phyloP scores from a whole-genome alignment of 2,888 invertebrate species.

The Onthophagus sagittarius region DNA sequence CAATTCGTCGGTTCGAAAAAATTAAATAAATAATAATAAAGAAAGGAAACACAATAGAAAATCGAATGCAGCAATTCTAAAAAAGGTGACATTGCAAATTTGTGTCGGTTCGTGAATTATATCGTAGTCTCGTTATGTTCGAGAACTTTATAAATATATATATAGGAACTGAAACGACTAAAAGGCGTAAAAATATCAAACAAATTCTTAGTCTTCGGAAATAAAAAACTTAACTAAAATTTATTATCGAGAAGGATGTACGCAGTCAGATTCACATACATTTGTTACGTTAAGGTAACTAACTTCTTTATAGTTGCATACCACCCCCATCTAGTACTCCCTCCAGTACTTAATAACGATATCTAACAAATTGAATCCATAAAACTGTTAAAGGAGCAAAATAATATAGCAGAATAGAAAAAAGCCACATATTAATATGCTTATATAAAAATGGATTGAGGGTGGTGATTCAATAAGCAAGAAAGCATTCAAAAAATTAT shows the following conservation, averaged over 20 bases:
- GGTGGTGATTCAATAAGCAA: neutral
- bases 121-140: constrained; percentile 29
- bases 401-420: neutral
- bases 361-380: neutral
- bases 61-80: constrained; percentile 49
- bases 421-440: neutral
- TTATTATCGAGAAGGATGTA: constrained; percentile 37
- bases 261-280: constrained; percentile 32
- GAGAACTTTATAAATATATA: constrained; percentile 15
- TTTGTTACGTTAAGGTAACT: constrained; percentile 12
- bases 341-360: neutral
- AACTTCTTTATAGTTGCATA: constrained; percentile 4
- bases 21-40: constrained; percentile 22
- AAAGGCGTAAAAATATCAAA: constrained; percentile 34
- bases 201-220: constrained; percentile 17
- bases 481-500: neutral
- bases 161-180: constrained; percentile 36
- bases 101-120: constrained; percentile 46
- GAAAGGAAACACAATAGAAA: constrained; percentile 30
- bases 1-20: neutral
- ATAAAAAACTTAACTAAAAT: constrained; percentile 18
- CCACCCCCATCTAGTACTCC: neutral
- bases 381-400: neutral
- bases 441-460: neutral
- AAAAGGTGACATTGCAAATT: constrained; percentile 48